Conservation (phyloP, 2,113 vertebrate genomes). For the Poeciliopsis occidentalis region DNA sequence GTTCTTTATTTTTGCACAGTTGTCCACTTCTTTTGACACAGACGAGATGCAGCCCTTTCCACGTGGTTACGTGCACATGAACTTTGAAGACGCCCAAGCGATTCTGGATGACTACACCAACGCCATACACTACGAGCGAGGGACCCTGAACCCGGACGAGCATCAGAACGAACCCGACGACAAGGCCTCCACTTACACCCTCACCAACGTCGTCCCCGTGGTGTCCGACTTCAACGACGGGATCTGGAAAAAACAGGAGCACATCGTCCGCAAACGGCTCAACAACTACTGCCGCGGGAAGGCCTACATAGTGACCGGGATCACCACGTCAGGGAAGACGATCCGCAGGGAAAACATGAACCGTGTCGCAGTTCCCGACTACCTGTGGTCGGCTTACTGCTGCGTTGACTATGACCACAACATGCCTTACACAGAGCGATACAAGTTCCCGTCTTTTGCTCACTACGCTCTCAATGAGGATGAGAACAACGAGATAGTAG, state of each 20-base stretch:
- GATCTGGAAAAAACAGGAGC: conserved; percentile 76
- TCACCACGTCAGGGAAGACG: conserved; percentile 71
- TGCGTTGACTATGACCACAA: conserved; percentile 73
- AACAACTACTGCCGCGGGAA: conserved; percentile 77
- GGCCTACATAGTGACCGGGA: conserved; percentile 66
- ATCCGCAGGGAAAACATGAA: conserved; percentile 70
- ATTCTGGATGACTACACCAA: conserved; percentile 73
- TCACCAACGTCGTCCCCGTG: conserved; percentile 76
- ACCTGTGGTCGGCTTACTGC: conserved; percentile 78
- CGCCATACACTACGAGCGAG: conserved; percentile 67
- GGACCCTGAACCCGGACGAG: conserved; percentile 72
- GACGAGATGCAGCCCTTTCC: conserved; percentile 76
- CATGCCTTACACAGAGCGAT: conserved; percentile 62
- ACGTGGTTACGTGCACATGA: conserved; percentile 51
- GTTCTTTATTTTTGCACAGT: conserved; percentile 46
- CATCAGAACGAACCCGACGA: conserved; percentile 71
- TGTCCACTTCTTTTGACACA: conserved; percentile 57
- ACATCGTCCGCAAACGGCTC: conserved; percentile 67
- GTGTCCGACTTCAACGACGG: conserved; percentile 60
- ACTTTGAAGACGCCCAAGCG: conserved; percentile 75
- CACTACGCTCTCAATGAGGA: conserved; percentile 73
- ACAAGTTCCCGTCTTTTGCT: conserved; percentile 73
- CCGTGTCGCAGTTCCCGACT: conserved; percentile 68
- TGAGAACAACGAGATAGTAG: conserved; percentile 62
- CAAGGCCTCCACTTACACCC: conserved; percentile 79